Conservation (phyloP, 1,140 invertebrate species). For the Wasmannia auropunctata region DNA sequence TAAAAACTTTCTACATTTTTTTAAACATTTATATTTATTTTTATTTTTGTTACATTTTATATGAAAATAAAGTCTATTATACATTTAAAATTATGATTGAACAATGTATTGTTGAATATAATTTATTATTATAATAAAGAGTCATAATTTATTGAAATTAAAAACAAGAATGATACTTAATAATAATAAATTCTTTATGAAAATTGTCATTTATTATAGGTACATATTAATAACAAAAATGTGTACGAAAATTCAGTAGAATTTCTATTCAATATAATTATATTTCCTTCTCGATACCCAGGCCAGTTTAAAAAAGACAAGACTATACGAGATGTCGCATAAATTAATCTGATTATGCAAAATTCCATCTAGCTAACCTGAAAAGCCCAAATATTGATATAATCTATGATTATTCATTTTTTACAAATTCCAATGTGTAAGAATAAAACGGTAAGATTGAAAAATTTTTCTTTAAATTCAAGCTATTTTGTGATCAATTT, state of each 20-base stretch:
- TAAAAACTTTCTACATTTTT: background rate
- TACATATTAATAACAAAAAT: background rate
- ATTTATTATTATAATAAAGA: background rate
- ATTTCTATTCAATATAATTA: slow-evolving; percentile 16
- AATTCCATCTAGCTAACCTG: background rate
- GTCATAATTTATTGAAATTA: background rate
- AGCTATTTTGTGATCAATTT: background rate
- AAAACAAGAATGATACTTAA: background rate
- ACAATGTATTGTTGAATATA: background rate
- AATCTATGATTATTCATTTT: slow-evolving; percentile 28
- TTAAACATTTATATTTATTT: background rate
- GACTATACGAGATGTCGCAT: slow-evolving; percentile 1
- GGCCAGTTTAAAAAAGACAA: slow-evolving; percentile 22
- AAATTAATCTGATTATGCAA: slow-evolving; percentile 50
- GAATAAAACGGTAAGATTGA: background rate
- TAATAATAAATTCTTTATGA: slow-evolving; percentile 1
- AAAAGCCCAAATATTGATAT: slow-evolving; percentile 15
- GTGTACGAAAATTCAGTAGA: slow-evolving; percentile 5
- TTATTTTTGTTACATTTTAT: background rate
- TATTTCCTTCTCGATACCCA: background rate
- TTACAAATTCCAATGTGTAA: slow-evolving; percentile 1
- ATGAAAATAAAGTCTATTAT: background rate
- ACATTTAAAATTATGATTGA: background rate
- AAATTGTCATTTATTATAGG: background rate
- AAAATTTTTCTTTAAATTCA: background rate